Evolutionary conservation across 2,113 vertebrate species (phyloP), one percentile per base, ranked within the genome.

Genomic region (Psephotus haematonotus): DNA sequence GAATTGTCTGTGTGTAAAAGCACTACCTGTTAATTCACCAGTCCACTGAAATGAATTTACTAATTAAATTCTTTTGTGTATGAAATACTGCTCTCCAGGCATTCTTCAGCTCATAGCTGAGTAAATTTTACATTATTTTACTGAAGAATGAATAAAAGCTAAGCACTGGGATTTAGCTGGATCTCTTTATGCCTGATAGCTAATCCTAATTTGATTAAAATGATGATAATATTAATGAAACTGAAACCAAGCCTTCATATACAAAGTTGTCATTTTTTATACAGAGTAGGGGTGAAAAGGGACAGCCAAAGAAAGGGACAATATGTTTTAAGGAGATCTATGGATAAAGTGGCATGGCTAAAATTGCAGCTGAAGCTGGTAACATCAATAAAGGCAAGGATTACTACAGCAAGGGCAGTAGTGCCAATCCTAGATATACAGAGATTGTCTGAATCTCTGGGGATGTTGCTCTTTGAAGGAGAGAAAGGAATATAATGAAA

Each of bases 151-250:
- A 92, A 78, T 81, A 69, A 60, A 93, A 88, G 39, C 13, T 81
- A 86, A 92, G 74, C 44, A 57, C 22, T 63, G 44, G 52, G 72
- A 69, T 83, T 95, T 93, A 78, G 22, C 31, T 68, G 75, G 52
- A 70, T 96, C 88, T 93, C 46, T 86, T 83, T 83, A n/a, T 92
- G 63, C 55, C 44, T 67, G 22, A 47, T 79, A 82, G 62, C 47
- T 95, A 96, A 96, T 96, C 90, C 86, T 96, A 92, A 92, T 86
- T 95, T 93, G 88, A 97, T 97, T 96, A 86, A 94, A 94, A 77
- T 63, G 1, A 74, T 72, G 1, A 47, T 63, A 33, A 83, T 87
- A 81, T 47, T 88, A 84, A 94, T 72, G 76, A 92, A 93, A 84
- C 17, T 86, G 55, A 93, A 86, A 88, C n/a, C 60, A 69, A 81